Conservation (phyloP, 1,140 invertebrate species). For the Bombus sylvicola region DNA sequence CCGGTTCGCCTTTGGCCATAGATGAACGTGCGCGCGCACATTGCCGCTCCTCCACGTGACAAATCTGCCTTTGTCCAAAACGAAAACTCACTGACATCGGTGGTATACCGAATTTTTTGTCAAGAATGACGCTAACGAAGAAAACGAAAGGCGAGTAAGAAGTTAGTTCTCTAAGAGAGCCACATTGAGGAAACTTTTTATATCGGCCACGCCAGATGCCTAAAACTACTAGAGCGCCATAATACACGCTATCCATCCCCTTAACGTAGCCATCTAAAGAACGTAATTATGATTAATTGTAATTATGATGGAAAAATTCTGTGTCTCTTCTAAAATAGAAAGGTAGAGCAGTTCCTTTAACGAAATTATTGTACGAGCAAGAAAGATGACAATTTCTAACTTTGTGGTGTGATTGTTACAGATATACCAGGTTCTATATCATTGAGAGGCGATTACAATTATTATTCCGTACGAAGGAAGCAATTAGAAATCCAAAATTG, state of each 20-base stretch:
- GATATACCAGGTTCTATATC: background rate
- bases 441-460: background rate
- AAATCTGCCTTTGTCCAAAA: constrained; percentile 37
- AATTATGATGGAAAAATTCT: too few relatives aligned
- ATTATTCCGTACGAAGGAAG: background rate
- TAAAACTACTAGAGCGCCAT: background rate
- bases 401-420: background rate
- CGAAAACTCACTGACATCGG: background rate
- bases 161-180: background rate
- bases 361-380: background rate
- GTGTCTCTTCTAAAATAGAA: background rate
- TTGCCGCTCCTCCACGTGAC: constrained; percentile 11
- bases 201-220: background rate
- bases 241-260: background rate
- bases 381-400: background rate
- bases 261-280: too few relatives aligned
- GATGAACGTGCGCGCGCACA: too few relatives aligned
- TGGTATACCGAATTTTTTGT: constrained; percentile 4
- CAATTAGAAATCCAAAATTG: background rate
- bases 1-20: constrained; percentile 6
- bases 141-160: constrained; percentile 3
- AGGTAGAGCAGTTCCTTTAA: background rate
- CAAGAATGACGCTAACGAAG: background rate
- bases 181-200: constrained; percentile 11
- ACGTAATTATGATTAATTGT: background rate